phyloP scores from a whole-genome alignment of 2,888 invertebrate species.

The Thymelicus sylvestris region DNA sequence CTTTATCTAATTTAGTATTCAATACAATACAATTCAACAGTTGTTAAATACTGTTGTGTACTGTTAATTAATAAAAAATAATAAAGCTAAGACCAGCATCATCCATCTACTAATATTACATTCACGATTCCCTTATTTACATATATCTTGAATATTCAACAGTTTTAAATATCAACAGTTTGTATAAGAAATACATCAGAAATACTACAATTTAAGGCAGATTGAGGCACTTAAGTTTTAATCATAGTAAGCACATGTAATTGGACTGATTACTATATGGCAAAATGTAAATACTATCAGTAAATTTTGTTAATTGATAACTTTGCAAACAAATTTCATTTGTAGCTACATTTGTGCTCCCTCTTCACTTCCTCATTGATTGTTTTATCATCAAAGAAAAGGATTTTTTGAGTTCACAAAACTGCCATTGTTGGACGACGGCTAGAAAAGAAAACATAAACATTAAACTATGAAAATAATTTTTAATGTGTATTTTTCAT shows the following conservation, averaged over 20 bases:
- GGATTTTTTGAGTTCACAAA: constrained; percentile 78
- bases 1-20: constrained; percentile 24
- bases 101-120: constrained; percentile 48
- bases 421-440: constrained; percentile 67
- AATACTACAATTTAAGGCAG: constrained; percentile 64
- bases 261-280: constrained; percentile 55
- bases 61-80: constrained; percentile 45
- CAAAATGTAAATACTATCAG: constrained; percentile 61
- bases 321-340: constrained; percentile 62
- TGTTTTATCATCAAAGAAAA: constrained; percentile 68
- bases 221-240: constrained; percentile 71
- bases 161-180: constrained; percentile 47
- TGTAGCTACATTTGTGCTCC: constrained; percentile 80
- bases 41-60: constrained; percentile 55
- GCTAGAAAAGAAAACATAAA: constrained; percentile 55
- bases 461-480: not conserved
- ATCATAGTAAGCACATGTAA: constrained; percentile 50
- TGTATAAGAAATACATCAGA: constrained; percentile 49
- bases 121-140: constrained; percentile 52
- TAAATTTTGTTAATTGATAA: constrained; percentile 56
- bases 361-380: constrained; percentile 58
- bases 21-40: constrained; percentile 22
- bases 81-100: constrained; percentile 75
- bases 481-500: too few relatives aligned
- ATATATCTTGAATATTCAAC: constrained; percentile 48